Conservation (phyloP, 2,888 invertebrate species). For the Sinopyrophorus schimmeli region DNA sequence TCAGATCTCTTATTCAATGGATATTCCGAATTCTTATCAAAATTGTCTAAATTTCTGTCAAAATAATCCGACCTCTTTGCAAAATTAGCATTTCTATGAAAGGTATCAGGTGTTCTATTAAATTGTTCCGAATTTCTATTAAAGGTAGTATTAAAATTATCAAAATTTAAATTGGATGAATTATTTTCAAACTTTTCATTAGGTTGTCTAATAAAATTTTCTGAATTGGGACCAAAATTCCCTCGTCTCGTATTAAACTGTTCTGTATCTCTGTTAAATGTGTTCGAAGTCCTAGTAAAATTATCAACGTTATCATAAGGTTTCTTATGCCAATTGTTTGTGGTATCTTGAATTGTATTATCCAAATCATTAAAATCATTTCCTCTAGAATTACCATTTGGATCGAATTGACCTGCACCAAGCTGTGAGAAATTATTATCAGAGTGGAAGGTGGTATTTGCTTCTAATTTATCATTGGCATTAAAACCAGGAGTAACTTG, state of each 20-base stretch:
- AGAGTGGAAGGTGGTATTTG: no score
- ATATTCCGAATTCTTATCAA: no score
- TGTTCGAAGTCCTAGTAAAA: neutral
- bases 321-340: neutral
- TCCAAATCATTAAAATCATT: no score
- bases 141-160: slow-evolving; percentile 3
- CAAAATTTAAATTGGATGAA: no score
- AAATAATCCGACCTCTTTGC: slow-evolving; percentile 12
- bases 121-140: slow-evolving; percentile 14
- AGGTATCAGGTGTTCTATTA: slow-evolving; percentile 9
- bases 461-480: no score
- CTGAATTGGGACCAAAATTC: neutral
- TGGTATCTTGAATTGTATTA: no score
- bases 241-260: neutral
- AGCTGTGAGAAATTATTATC: no score
- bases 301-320: neutral
- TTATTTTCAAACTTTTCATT: neutral
- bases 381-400: no score
- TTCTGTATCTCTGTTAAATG: neutral
- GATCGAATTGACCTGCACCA: no score
- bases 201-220: neutral
- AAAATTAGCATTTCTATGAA: slow-evolving; percentile 10
- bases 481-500: no score
- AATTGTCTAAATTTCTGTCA: slow-evolving; percentile 14
- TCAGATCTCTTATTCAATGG: no score